These are phyloP conservation scores for Colletes collaris DNA, from an alignment of 2,888 invertebrate genomes.

Conservation along the genomic window DNA sequence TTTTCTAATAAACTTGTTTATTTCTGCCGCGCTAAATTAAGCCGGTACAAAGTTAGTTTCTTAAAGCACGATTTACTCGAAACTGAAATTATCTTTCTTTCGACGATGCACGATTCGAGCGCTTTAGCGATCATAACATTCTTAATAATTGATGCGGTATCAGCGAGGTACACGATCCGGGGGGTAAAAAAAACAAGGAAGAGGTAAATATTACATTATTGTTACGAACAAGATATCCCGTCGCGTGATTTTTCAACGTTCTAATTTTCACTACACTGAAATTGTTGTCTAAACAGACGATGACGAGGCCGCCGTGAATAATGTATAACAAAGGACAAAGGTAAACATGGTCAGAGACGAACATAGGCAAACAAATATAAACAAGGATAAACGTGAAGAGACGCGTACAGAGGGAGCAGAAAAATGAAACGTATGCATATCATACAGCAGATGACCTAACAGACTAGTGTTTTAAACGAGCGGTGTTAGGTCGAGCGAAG, in stretches of 20 bases:
- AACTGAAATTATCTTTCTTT: conserved; percentile 30
- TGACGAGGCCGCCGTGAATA: background rate
- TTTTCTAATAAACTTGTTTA: conserved; percentile 43
- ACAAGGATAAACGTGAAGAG: too few relatives aligned
- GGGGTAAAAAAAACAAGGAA: background rate
- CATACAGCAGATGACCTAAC: too few relatives aligned
- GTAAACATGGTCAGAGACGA: too few relatives aligned
- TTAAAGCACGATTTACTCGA: conserved; percentile 41
- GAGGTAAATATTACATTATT: background rate
- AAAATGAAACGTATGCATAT: too few relatives aligned
- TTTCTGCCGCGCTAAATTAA: conserved; percentile 31
- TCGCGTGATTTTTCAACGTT: background rate
- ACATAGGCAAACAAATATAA: too few relatives aligned
- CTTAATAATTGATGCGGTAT: conserved; percentile 26
- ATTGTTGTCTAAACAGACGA: background rate
- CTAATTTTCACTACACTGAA: background rate
- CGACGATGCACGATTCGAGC: conserved; percentile 5
- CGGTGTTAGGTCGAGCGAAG: too few relatives aligned
- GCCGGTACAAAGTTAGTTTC: conserved; percentile 30
- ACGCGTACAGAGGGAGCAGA: too few relatives aligned
- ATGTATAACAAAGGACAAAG: too few relatives aligned
- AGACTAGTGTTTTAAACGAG: too few relatives aligned
- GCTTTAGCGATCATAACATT: conserved; percentile 19
- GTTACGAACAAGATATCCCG: conserved; percentile 11
- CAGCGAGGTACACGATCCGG: conserved; percentile 8